Percentiles rank a stretch among this genome's conserved stretches.
These are phyloP conservation scores for Phocides pigmalion DNA, from an alignment of 1,140 invertebrate genomes.

Conservation along the genomic window DNA sequence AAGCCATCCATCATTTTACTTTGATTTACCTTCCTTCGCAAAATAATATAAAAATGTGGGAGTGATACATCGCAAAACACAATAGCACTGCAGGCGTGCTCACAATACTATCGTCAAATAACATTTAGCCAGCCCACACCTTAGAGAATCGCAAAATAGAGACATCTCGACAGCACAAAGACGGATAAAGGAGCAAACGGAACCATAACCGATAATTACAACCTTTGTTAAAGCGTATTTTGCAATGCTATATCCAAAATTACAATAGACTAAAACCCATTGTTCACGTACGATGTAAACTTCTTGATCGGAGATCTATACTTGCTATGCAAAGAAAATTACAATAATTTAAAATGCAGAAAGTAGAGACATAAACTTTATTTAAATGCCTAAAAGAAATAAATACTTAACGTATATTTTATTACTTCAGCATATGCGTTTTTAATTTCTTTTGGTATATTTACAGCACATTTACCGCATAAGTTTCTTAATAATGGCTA, in stretches of 20 bases:
- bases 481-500: conserved; percentile 8
- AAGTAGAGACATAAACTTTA: background rate
- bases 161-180: conserved; percentile 71
- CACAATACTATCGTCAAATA: conserved; percentile 81
- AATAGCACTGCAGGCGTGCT: conserved; percentile 72
- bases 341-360: background rate
- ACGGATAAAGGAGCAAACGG: conserved; percentile 64
- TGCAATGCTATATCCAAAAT: conserved; percentile 29
- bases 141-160: conserved; percentile 83
- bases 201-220: conserved; percentile 78
- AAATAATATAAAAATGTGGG: conserved; percentile 78
- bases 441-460: conserved; percentile 12
- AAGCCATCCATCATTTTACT: conserved; percentile 72
- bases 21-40: conserved; percentile 58
- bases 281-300: conserved; percentile 19
- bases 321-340: background rate
- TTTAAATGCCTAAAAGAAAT: background rate
- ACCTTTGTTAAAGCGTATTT: conserved; percentile 60
- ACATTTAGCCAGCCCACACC: conserved; percentile 81
- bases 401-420: conserved; percentile 1
- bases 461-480: conserved; percentile 1
- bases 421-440: background rate
- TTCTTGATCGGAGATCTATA: conserved; percentile 18
- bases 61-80: conserved; percentile 73
- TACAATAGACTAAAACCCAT: conserved; percentile 22